phyloP scores from a whole-genome alignment of 2,113 vertebrate species.

The Tiliqua scincoides region DNA sequence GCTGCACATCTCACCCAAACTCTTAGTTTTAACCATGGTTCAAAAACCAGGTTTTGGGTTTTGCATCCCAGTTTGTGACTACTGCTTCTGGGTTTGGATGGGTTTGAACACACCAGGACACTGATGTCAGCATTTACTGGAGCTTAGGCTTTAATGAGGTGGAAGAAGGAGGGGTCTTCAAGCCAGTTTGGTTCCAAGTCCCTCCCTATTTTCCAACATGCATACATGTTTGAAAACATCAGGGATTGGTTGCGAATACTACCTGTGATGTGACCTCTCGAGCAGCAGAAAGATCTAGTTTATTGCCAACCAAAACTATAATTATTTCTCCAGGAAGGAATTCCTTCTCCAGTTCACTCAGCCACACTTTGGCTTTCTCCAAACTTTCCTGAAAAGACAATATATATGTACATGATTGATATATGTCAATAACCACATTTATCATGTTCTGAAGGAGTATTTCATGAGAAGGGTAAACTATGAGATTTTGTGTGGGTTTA shows the following conservation, averaged over 20 bases:
- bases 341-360: slow-evolving; percentile 80
- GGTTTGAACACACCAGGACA: no score
- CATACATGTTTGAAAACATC: background rate
- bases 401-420: background rate
- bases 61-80: no score
- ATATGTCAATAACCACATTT: background rate
- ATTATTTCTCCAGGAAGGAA: slow-evolving; percentile 66
- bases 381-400: slow-evolving; percentile 70
- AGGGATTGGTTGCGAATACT: background rate
- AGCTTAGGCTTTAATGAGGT: no score
- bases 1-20: no score
- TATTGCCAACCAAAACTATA: slow-evolving; percentile 82
- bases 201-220: background rate
- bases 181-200: background rate
- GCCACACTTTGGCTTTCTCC: slow-evolving; percentile 78
- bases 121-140: no score
- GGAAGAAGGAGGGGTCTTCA: no score
- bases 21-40: no score
- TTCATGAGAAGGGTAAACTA: background rate
- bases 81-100: no score
- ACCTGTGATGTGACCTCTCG: slow-evolving; percentile 75
- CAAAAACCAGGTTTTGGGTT: no score
- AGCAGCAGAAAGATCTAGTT: slow-evolving; percentile 71
- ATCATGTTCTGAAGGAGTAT: background rate
- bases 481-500: background rate